Conservation (phyloP, 2,797 vertebrate species). For the Cheracebus regulus region DNA sequence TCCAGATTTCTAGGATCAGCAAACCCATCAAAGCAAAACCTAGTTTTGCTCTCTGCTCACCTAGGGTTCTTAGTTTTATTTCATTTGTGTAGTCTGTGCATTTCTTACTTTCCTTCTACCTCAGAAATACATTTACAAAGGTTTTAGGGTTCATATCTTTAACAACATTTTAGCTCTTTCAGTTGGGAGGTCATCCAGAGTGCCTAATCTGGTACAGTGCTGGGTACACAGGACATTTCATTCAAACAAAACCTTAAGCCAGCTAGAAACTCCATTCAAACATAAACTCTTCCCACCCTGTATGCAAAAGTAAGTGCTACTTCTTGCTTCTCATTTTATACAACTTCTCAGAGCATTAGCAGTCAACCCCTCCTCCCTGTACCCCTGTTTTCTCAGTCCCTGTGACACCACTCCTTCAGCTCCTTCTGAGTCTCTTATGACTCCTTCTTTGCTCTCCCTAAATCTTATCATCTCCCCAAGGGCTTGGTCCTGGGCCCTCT, state of each 20-base stretch:
- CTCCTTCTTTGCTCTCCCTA: background rate
- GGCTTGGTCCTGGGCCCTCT: background rate
- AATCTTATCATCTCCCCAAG: too few relatives aligned
- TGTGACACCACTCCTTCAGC: background rate
- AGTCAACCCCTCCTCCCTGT: background rate
- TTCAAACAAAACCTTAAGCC: background rate
- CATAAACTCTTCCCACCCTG: background rate
- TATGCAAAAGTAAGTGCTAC: accelerated
- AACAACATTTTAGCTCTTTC: background rate
- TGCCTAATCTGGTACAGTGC: background rate
- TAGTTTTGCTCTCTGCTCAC: background rate
- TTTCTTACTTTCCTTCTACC: background rate
- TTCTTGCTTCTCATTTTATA: too few relatives aligned
- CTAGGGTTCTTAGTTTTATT: background rate
- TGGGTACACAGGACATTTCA: background rate
- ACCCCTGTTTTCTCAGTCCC: too few relatives aligned
- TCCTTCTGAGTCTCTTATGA: background rate
- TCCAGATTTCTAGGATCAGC: background rate
- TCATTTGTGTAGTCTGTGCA: background rate
- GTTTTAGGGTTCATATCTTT: background rate
- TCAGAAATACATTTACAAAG: background rate
- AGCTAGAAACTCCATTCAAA: background rate
- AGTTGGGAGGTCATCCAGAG: background rate
- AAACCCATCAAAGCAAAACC: background rate
- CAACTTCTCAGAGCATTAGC: background rate